Base-by-base conservation (phyloP, 1,140 invertebrate genomes). In the Drosophila seguyi region DNA sequence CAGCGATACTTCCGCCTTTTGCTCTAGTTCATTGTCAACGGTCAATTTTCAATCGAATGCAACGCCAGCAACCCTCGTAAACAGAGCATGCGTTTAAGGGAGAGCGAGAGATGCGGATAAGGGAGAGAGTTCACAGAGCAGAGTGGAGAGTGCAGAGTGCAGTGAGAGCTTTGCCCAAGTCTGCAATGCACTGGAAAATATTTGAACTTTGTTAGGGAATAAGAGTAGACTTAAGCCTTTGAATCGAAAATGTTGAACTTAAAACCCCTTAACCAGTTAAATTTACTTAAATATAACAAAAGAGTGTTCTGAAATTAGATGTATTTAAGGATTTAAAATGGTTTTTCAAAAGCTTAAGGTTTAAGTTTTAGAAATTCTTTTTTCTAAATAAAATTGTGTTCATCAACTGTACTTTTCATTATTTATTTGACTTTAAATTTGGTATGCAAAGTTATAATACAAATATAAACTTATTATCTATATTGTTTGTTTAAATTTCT, bases 1-100 rank as follows among this genome's bases (percentile, higher is more conserved):
- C 58, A 68, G 44, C 63, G 67, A 60, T 50, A 90, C 81, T 88
- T 88, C 85, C 85, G 81, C 74, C 83, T 75, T 67, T 22, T 27
- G 41, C 66, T 77, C 66, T 88, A 88, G 85, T 88, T 88, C 85
- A 88, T 81, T 88, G 85, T 90, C 85, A 88, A 88, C 78, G 66
- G 77, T 81, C 71, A 77, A 72, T 71, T 77, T 63, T 53, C 75
- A 75, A 72, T 66, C 48, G 60, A 65, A 59, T 65, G 63, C 14
- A 29, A 34, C 3, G 47, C 3, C 11, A 16, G n/a, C 39, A 38
- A 52, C 47, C 67, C 68, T 53, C 18, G 22, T 10, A 11, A 14
- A 45, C 45, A 42, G 75, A 60, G 79, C 77, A 80, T 81, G 78
- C 77, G 78, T 80, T 73, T 44, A 39, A 14, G 20, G 50, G 42